phyloP scores from a whole-genome alignment of 1,140 invertebrate species.

The Camponotus vicinus region DNA sequence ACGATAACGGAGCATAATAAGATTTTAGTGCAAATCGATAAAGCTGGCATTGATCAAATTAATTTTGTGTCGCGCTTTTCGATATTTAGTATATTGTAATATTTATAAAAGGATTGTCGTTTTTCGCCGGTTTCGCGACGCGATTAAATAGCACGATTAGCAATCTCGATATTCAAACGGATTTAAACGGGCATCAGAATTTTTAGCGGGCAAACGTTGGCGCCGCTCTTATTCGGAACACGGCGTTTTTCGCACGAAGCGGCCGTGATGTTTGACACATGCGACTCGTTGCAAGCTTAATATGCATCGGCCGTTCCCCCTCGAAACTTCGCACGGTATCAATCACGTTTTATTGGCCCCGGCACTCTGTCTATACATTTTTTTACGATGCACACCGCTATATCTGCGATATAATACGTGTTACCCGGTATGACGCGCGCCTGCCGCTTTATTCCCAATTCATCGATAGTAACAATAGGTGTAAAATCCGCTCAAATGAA shows the following conservation, averaged over 20 bases:
- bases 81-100: slow-evolving; percentile 40
- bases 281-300: slow-evolving; percentile 28
- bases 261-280: neutral
- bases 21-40: slow-evolving; percentile 7
- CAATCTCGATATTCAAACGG: neutral
- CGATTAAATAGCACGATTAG: slow-evolving; percentile 26
- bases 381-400: slow-evolving; percentile 45
- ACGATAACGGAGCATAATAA: slow-evolving; percentile 31
- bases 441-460: slow-evolving; percentile 28
- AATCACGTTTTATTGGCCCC: slow-evolving; percentile 56
- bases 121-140: neutral
- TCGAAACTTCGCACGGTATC: slow-evolving; percentile 44
- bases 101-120: slow-evolving; percentile 23
- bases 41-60: slow-evolving; percentile 49
- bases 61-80: slow-evolving; percentile 17
- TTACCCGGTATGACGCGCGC: slow-evolving; percentile 13
- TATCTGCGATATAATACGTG: slow-evolving; percentile 37
- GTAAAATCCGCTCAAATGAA: slow-evolving; percentile 36
- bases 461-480: slow-evolving; percentile 38
- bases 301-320: slow-evolving; percentile 35
- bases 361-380: slow-evolving; percentile 37
- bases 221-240: slow-evolving; percentile 17
- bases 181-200: neutral
- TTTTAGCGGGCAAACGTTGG: neutral
- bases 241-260: neutral